Evolutionary conservation across 2,888 invertebrate species (phyloP).

Genomic region (Brenthis ino): DNA sequence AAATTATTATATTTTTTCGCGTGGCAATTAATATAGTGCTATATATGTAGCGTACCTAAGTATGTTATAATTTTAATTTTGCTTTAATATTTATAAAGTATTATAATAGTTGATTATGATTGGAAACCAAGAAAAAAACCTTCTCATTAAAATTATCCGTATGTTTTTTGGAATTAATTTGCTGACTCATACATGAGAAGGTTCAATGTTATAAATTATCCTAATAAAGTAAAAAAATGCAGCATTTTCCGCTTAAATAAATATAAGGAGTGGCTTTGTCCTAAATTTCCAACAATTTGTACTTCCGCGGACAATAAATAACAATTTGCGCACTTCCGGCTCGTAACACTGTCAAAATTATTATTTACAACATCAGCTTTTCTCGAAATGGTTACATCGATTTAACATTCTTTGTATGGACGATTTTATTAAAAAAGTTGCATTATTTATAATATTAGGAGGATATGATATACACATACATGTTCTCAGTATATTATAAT

Average conservation of each 20-base stretch:
- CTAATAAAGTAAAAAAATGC: too few relatives aligned
- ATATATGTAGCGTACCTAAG: too few relatives aligned
- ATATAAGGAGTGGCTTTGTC: constrained; percentile 29
- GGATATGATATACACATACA: background rate
- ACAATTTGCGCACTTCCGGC: constrained; percentile 43
- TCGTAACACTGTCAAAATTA: constrained; percentile 40
- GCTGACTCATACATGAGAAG: too few relatives aligned
- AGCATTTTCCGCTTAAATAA: constrained; percentile 3
- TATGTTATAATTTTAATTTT: too few relatives aligned
- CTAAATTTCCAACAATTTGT: constrained; percentile 39
- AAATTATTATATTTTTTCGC: too few relatives aligned
- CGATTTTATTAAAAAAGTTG: background rate
- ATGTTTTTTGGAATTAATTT: constrained; percentile 27
- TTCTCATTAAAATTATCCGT: constrained; percentile 48
- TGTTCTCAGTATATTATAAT: too few relatives aligned
- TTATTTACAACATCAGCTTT: constrained; percentile 42
- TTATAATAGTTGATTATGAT: too few relatives aligned
- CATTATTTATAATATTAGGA: background rate
- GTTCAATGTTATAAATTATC: too few relatives aligned
- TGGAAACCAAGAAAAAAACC: too few relatives aligned
- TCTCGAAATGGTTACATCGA: constrained; percentile 13
- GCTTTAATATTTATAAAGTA: too few relatives aligned
- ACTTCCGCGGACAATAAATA: constrained; percentile 42
- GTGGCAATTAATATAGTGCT: too few relatives aligned
- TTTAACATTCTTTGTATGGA: constrained; percentile 7